Evolutionary conservation across 1,140 invertebrate species (phyloP), one percentile per base, ranked within the genome.

Genomic region (Pomacea maculata): DNA sequence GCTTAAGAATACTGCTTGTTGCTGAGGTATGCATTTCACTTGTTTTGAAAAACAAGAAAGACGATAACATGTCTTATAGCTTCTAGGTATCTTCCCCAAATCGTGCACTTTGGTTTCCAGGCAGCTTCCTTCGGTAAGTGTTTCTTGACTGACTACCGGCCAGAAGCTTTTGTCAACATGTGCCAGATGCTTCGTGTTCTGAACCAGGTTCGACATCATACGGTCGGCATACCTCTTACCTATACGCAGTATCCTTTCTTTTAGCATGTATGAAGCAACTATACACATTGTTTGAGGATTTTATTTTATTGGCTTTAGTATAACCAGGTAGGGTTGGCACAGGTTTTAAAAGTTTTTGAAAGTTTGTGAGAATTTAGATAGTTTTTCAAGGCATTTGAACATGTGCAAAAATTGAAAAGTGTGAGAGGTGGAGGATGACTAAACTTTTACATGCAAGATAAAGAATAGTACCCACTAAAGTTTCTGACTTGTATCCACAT

Each of bases 91-190:
- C 34, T 45, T 45, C 34, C 34, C 34, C 34, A 45, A 45, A 45
- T 45, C 34, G 2, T 45, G 34, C 34, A 45, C 34, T 63, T 21
- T 74, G 71, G 80, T 64, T 91, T 91, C 64, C 82, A 95, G 94
- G 95, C 97, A 63, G 97, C 97, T 0, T 95, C 97, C 86, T 98
- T 98, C 93, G 98, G 98, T 7, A 99, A 99, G 92, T 95, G 96
- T 83, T 99, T 98, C 88, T 93, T 97, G 45, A 93, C 94, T 17
- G 94, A 95, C 81, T 94, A 95, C 72, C 93, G 95, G 89, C 94
- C 97, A 0, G 94, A 97, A 65, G 92, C 94, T 79, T 98, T 97
- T 90, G 96, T 98, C 19, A 94, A 94, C 85, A 98, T 97, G 92
- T 97, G 97, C 88, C 93, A 96, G 86, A 95, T 94, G 89, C 90